Conservation (phyloP, 2,797 vertebrate species). For the Chloroceryle amazona region DNA sequence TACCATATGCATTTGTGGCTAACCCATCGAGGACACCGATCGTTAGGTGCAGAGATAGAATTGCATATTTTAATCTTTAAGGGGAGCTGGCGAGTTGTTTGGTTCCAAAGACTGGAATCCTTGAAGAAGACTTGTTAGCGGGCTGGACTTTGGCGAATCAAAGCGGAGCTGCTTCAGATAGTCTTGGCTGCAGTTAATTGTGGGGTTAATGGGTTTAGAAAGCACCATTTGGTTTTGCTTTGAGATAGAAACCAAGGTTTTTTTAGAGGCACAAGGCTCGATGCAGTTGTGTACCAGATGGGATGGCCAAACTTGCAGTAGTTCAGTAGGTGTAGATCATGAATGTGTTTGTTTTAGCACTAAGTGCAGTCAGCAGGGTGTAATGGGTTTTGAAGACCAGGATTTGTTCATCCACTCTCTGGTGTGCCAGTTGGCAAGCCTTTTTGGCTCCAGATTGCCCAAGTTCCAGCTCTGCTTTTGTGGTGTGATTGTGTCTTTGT, state of each 20-base stretch:
- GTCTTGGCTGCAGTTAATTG: background rate
- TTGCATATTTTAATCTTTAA: background rate
- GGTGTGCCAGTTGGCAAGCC: background rate
- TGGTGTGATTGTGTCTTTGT: background rate
- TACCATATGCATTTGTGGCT: background rate
- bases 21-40: background rate
- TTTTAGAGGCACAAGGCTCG: background rate
- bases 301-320: background rate
- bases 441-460: background rate
- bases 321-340: background rate
- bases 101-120: background rate
- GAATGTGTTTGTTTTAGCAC: background rate
- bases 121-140: background rate
- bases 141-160: fast-evolving
- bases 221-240: background rate
- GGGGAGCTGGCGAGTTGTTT: background rate
- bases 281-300: background rate
- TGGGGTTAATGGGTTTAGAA: background rate
- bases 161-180: background rate
- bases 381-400: background rate
- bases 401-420: background rate
- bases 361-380: background rate
- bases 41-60: fast-evolving
- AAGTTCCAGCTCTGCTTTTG: background rate
- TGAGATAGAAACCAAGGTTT: background rate